Conservation (phyloP, 1,140 invertebrate genomes). For the Drosophila bocqueti region DNA sequence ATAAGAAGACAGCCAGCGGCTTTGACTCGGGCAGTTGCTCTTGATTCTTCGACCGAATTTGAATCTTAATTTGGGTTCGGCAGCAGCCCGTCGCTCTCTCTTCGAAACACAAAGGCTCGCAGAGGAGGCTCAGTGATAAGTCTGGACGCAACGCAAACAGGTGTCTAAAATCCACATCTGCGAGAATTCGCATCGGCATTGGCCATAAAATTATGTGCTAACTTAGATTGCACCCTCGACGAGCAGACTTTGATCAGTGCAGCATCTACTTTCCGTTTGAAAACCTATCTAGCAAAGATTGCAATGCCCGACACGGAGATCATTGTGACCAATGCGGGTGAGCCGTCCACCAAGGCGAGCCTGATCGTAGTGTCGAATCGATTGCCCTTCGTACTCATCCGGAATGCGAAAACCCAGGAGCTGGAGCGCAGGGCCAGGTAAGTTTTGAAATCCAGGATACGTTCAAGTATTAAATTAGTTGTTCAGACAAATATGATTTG, state of each 20-base stretch:
- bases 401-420: constrained; percentile 89
- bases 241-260: constrained; percentile 15
- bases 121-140: constrained; percentile 18
- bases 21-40: constrained; percentile 26
- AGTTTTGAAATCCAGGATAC: constrained; percentile 49
- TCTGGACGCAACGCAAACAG: constrained; percentile 17
- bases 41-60: constrained; percentile 16
- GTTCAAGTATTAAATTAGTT: neutral
- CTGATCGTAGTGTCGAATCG: constrained; percentile 96
- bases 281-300: constrained; percentile 5
- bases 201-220: constrained; percentile 45
- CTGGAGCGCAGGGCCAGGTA: constrained; percentile 93
- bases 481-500: neutral
- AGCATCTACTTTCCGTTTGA: constrained; percentile 5
- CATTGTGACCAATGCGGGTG: constrained; percentile 75
- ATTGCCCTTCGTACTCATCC: constrained; percentile 93
- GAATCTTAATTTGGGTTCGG: constrained; percentile 22
- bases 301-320: constrained; percentile 83
- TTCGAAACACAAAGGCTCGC: constrained; percentile 1
- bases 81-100: constrained; percentile 11
- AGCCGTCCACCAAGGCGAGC: constrained; percentile 86
- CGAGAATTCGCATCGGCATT: constrained; percentile 11
- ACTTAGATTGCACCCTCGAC: neutral
- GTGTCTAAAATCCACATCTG: constrained; percentile 17
- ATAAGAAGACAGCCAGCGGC: constrained; percentile 26